Evolutionary conservation across 2,113 vertebrate genomes (phyloP).

Genomic region (Miniopterus natalensis): DNA sequence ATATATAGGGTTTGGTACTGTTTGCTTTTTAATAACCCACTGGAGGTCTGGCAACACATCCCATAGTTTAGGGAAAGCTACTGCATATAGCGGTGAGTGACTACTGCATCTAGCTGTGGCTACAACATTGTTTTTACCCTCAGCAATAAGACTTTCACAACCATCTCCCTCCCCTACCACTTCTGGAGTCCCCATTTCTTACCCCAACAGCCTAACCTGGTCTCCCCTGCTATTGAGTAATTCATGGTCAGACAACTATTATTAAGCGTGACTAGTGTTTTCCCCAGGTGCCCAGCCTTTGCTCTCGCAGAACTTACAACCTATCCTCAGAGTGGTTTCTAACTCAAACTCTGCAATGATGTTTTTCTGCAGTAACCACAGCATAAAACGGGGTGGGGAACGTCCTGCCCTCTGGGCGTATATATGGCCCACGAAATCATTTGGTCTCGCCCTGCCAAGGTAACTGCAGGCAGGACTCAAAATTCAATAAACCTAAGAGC

Average conservation of each 20-base stretch:
- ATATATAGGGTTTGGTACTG: not conserved
- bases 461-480: no score
- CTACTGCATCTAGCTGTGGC: not conserved
- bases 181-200: not conserved
- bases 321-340: not conserved
- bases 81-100: not conserved
- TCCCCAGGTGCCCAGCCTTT: not conserved
- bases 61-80: not conserved
- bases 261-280: not conserved
- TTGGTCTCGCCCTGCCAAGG: no score
- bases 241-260: not conserved
- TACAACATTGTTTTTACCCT: not conserved
- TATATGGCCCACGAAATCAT: no score
- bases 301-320: not conserved
- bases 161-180: rapidly evolving
- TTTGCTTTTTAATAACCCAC: not conserved
- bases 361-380: not conserved
- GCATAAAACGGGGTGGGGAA: no score
- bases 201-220: not conserved
- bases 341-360: not conserved
- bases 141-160: not conserved
- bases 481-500: no score
- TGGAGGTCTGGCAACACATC: not conserved
- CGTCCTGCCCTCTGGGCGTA: no score
- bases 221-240: not conserved